Evolutionary conservation across 2,113 vertebrate species (phyloP).

Genomic region (Pollimyrus isidori): DNA sequence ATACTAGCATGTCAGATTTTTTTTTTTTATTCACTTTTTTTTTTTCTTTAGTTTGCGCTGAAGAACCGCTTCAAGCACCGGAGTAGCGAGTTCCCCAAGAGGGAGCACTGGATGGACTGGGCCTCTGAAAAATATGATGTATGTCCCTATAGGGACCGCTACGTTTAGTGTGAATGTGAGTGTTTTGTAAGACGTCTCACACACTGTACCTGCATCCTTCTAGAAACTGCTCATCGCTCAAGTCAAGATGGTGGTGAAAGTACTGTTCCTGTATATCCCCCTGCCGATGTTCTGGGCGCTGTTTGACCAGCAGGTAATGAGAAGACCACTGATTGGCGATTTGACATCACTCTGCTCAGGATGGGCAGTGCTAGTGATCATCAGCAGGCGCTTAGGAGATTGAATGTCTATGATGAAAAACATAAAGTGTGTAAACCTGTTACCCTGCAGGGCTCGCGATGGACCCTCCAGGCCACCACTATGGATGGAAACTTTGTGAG

Average conservation of each 20-base stretch:
- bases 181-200: not conserved
- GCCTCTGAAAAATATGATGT: constrained; percentile 83
- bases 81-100: constrained; percentile 68
- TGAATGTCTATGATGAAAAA: not conserved
- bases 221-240: constrained; percentile 85
- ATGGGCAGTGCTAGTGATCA: not conserved
- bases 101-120: constrained; percentile 94
- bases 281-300: constrained; percentile 97
- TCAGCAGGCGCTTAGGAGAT: not conserved
- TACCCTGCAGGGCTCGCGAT: constrained; percentile 77
- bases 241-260: constrained; percentile 84
- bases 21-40: constrained; percentile 2
- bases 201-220: constrained; percentile 21
- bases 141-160: constrained; percentile 33
- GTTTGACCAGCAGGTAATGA: constrained; percentile 91
- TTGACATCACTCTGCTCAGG: not conserved
- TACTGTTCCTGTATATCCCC: constrained; percentile 87
- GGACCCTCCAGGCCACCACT: constrained; percentile 86
- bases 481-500: constrained; percentile 86
- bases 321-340: not conserved
- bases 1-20: not conserved
- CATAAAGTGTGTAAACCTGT: not conserved
- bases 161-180: not conserved
- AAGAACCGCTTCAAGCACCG: constrained; percentile 77
- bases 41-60: constrained; percentile 75